Evolutionary conservation across 2,888 invertebrate species (phyloP).

Genomic region (Cacoxenus indagator): DNA sequence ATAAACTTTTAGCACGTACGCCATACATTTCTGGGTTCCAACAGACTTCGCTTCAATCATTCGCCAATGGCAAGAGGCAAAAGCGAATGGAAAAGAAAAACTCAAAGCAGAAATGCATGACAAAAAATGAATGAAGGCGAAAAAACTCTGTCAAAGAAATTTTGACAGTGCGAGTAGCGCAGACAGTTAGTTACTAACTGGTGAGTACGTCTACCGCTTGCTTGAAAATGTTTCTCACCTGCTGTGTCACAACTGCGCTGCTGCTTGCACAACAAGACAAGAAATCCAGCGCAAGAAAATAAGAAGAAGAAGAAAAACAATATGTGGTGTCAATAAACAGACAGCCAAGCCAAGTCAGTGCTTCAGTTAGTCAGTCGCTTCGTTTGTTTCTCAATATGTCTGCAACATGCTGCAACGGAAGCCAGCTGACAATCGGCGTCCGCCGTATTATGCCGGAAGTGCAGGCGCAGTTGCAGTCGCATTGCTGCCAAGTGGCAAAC

Average conservation of each 20-base stretch:
- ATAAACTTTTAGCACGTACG: slow-evolving; percentile 47
- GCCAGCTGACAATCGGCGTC: slow-evolving; percentile 9
- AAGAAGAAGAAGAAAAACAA: neutral
- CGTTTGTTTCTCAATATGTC: neutral
- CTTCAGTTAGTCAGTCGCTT: neutral
- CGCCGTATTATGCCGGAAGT: slow-evolving; percentile 21
- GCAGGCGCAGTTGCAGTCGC: slow-evolving; percentile 1
- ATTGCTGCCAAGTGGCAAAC: neutral
- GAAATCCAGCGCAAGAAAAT: neutral
- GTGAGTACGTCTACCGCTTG: neutral
- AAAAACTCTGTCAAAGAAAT: too few species aligned
- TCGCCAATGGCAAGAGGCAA: slow-evolving; percentile 22
- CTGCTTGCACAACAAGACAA: neutral
- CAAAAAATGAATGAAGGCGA: neutral
- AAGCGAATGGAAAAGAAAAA: neutral
- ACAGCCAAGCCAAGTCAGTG: neutral
- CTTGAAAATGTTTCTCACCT: slow-evolving; percentile 8
- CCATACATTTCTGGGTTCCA: slow-evolving; percentile 25
- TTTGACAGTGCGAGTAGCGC: neutral
- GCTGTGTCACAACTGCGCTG: neutral
- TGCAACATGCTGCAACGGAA: slow-evolving; percentile 13
- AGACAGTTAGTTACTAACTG: neutral
- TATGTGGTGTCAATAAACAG: neutral
- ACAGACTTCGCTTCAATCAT: slow-evolving; percentile 28
- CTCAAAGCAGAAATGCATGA: neutral